Evolutionary conservation across 2,888 invertebrate species (phyloP).

Genomic region (Branchinecta sandiegonensis): DNA sequence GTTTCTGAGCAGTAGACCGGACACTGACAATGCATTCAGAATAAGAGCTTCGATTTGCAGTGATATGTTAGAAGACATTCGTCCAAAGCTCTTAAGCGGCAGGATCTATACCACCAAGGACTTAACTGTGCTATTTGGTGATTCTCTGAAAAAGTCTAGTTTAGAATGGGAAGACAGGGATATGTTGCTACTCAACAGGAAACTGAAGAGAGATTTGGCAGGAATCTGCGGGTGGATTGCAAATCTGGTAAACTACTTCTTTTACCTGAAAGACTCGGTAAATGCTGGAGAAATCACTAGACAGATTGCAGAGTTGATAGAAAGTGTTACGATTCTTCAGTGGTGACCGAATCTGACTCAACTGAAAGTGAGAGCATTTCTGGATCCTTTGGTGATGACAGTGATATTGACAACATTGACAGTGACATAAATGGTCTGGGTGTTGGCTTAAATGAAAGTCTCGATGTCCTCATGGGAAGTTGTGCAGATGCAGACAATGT

Average conservation of each 20-base stretch:
- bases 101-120: constrained; percentile 8
- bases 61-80: too few species aligned
- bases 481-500: neutral
- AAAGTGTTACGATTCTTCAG: neutral
- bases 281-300: constrained; percentile 2
- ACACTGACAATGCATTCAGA: neutral
- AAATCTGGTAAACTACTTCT: too few species aligned
- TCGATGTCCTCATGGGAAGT: too few species aligned
- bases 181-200: constrained; percentile 11
- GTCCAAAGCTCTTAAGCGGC: too few species aligned
- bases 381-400: neutral
- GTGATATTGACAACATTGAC: constrained; percentile 10
- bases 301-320: constrained; percentile 11
- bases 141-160: constrained; percentile 11
- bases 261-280: too few species aligned
- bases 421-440: too few species aligned
- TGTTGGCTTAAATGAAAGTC: too few species aligned
- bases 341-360: neutral
- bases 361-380: constrained; percentile 3
- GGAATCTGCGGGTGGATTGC: too few species aligned
- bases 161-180: constrained; percentile 10
- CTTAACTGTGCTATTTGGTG: constrained; percentile 7
- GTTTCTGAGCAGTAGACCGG: constrained; percentile 14
- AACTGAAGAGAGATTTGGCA: too few species aligned
- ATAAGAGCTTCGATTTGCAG: constrained; percentile 3